Evolutionary conservation across 2,113 vertebrate species (phyloP).

Genomic region (Turnix velox): DNA sequence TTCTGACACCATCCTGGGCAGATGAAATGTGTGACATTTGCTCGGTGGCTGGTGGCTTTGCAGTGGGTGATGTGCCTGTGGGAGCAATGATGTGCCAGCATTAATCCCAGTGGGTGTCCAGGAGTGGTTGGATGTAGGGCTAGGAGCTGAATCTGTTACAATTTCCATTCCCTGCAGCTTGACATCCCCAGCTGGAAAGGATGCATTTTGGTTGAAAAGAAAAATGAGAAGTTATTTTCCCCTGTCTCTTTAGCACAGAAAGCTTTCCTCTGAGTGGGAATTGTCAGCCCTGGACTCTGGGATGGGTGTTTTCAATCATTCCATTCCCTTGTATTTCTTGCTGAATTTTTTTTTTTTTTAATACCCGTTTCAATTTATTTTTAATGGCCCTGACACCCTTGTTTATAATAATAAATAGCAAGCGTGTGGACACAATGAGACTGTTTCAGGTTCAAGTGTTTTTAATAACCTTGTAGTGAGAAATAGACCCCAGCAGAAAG

Average conservation of each 20-base stretch:
- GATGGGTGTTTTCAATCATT: slow-evolving; percentile 54
- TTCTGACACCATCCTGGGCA: accelerated
- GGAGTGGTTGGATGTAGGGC: neutral
- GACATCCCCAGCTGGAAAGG: neutral
- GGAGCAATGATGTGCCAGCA: accelerated
- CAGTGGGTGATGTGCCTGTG: neutral
- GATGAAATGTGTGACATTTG: accelerated
- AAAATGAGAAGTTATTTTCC: neutral
- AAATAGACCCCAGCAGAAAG: neutral
- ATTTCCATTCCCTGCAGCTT: neutral
- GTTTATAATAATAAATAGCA: slow-evolving; percentile 60
- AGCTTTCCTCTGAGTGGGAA: neutral
- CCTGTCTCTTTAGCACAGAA: neutral
- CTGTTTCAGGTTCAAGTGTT: slow-evolving; percentile 56
- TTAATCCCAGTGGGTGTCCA: accelerated
- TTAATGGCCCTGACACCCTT: slow-evolving; percentile 49
- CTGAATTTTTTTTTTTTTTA: too few species aligned
- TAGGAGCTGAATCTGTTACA: neutral
- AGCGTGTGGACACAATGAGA: slow-evolving; percentile 43
- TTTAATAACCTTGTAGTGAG: slow-evolving; percentile 46
- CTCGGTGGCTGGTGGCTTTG: accelerated
- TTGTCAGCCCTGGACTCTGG: neutral
- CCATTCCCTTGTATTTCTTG: neutral
- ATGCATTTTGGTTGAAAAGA: neutral
- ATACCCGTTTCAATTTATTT: slow-evolving; percentile 32